These are phyloP conservation scores for Scolopax mira DNA, from an alignment of 2,113 vertebrate genomes.

Conservation along the genomic window DNA sequence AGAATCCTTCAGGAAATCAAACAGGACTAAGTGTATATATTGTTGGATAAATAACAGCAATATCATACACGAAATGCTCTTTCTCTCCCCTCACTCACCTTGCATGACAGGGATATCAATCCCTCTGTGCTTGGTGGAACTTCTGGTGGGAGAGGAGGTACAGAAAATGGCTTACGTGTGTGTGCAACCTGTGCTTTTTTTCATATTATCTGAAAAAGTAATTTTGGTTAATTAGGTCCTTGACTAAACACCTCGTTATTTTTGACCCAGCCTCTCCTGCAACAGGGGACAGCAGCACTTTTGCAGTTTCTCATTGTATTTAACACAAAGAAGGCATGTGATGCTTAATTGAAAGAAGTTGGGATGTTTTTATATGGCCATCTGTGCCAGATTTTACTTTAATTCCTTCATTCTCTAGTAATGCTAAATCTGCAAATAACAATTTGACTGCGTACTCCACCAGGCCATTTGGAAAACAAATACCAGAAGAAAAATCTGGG, in stretches of 20 bases:
- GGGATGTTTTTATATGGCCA: background rate
- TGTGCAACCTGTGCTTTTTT: background rate
- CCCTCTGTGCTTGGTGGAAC: background rate
- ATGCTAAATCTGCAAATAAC: background rate
- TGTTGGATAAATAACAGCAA: background rate
- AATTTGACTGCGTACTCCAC: background rate
- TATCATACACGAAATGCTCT: background rate
- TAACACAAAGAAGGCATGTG: background rate
- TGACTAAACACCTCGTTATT: background rate
- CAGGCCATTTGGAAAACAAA: background rate
- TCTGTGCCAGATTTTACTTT: background rate
- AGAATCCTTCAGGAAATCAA: background rate
- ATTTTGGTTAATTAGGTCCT: background rate
- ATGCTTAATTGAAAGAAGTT: background rate
- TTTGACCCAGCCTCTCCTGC: background rate
- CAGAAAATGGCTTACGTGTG: background rate
- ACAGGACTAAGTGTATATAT: background rate
- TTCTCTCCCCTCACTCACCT: background rate
- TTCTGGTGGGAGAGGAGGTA: background rate
- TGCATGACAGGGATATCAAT: background rate
- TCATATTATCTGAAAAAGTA: background rate
- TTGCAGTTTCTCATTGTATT: background rate
- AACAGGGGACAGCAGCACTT: background rate
- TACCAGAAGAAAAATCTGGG: background rate
- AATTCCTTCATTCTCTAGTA: background rate